Base-by-base conservation (phyloP, 2,888 invertebrate species). In the Craniophora ligustri region DNA sequence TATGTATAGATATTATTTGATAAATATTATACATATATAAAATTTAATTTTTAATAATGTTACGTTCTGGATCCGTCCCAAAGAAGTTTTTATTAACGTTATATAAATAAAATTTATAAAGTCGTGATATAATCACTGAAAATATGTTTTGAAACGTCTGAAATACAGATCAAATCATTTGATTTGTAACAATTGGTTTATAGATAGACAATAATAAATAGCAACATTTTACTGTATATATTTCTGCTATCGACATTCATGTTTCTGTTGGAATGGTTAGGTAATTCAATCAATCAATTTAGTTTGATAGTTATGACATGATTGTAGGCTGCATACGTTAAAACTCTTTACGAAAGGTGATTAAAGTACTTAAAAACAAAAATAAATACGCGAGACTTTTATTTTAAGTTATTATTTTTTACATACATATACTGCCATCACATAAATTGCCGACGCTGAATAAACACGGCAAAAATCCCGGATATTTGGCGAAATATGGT, bases 251-350 rank as follows among this genome's bases (percentile, higher is more conserved):
- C 32, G 55, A 13, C 13, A 11, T 23, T 44, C 15, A n/a, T 44
- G 34, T 30, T 42, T 45, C n/a, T 55, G 21, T 14, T 23, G 56
- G 23, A 34, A 11, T 19, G 41, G 64, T 51, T 51, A 58, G 63
- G 76, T 70, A 59, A 70, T 55, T 46, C 48, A 65, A 72, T 75
- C 60, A 71, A 75, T 72, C 71, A 75, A 65, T 67, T 60, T 60
- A 31, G 46, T 64, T 49, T 61, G 47, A 49, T 62, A 49, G 47
- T 72, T 73, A 62, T 56, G 30, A 66, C 54, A 67, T 54, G 28
- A 50, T 50, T 60, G 48, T 60, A 64, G 57, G 49, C 23, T 23
- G 55, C 15, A 36, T 8, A 50, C 30, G 32, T 59, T 38, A 36
- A 50, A 47, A 51, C 28, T 23, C 5, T 28, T 47, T 41, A 21